phyloP scores from a whole-genome alignment of 2,888 invertebrate genomes.

The Timema cristinae region DNA sequence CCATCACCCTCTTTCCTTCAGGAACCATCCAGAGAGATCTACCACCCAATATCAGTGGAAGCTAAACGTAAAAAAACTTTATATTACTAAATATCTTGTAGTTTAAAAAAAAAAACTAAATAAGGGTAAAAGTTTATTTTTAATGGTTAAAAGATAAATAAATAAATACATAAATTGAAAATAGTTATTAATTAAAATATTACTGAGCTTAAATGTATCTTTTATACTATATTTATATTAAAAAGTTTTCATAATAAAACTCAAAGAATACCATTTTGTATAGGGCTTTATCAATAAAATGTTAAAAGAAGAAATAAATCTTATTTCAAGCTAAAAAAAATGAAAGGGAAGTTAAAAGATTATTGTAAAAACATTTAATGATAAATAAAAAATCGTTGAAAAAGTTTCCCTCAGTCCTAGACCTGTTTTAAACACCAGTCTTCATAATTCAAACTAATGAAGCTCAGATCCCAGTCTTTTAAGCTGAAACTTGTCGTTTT shows the following conservation, averaged over 20 bases:
- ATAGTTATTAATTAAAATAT: not conserved
- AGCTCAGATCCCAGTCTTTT: not conserved
- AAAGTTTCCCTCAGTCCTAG: too few species aligned
- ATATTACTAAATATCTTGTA: constrained; percentile 1
- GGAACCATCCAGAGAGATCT: constrained; percentile 48
- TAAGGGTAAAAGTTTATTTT: not conserved
- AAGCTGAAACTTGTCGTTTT: not conserved
- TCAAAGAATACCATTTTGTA: not conserved
- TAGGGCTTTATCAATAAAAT: not conserved
- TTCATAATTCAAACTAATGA: too few species aligned
- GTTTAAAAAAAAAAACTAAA: not conserved
- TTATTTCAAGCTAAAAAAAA: not conserved
- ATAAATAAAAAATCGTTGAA: too few species aligned
- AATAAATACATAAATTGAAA: not conserved
- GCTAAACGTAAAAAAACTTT: not conserved
- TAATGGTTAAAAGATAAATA: too few species aligned
- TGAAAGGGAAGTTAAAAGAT: not conserved
- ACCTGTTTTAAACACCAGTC: too few species aligned
- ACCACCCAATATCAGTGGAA: constrained; percentile 31
- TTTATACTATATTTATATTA: not conserved
- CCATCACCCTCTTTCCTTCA: constrained; percentile 47
- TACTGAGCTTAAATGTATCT: not conserved
- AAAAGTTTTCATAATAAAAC: too few species aligned
- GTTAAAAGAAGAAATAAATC: not conserved
- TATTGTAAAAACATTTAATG: too few species aligned